phyloP scores from a whole-genome alignment of 1,140 invertebrate species.

The Drosophila saltans region DNA sequence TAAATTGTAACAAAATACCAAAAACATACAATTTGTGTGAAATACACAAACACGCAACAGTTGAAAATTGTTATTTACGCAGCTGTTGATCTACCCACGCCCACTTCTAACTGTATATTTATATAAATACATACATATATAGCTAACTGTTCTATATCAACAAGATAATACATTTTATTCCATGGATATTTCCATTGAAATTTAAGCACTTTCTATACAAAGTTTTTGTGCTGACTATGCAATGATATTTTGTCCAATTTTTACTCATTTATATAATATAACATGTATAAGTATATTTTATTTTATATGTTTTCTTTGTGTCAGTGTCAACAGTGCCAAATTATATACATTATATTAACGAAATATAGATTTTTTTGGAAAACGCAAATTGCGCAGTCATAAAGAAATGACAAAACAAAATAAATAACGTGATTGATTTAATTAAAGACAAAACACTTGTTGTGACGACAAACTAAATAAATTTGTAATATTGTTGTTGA shows the following conservation, averaged over 20 bases:
- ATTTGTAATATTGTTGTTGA: conserved; percentile 1
- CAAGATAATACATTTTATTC: background rate
- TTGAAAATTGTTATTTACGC: conserved; percentile 35
- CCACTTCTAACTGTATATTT: background rate
- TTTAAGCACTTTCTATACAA: background rate
- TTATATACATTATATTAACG: conserved; percentile 20
- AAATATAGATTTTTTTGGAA: conserved; percentile 23
- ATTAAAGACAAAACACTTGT: conserved; percentile 31
- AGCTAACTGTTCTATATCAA: background rate
- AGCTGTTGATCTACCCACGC: conserved; percentile 22
- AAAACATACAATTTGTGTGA: background rate
- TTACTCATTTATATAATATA: background rate
- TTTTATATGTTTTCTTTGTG: conserved; percentile 28
- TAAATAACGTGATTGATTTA: conserved; percentile 12
- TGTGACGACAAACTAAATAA: conserved; percentile 36
- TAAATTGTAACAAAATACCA: conserved; percentile 32
- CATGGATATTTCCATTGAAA: background rate
- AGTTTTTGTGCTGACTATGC: background rate
- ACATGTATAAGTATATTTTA: no score
- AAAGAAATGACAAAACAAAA: conserved; percentile 23
- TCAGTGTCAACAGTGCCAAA: conserved; percentile 14
- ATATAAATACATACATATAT: background rate
- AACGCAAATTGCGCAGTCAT: conserved; percentile 31
- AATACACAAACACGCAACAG: conserved; percentile 8
- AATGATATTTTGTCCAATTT: background rate